Percentiles rank a stretch among this genome's conserved stretches.
Evolutionary conservation across 2,113 vertebrate genomes (phyloP).

Genomic region (Chamaetylas fuelleborni): DNA sequence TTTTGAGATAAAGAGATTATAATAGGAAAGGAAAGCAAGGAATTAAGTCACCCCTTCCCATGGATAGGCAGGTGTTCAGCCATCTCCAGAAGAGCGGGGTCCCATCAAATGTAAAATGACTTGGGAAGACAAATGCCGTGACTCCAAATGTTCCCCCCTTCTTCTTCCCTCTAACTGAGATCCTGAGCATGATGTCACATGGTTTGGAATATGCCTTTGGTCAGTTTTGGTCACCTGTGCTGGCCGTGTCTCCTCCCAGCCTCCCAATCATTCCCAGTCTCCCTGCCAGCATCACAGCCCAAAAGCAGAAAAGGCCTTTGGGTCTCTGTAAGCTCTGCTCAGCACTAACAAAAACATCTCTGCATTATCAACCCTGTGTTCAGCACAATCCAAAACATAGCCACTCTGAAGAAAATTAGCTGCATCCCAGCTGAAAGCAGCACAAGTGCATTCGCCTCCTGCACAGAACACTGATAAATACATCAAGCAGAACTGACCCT

Average conservation of each 20-base stretch:
- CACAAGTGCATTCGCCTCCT: background rate
- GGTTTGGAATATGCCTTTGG: background rate
- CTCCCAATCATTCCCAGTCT: background rate
- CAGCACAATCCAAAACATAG: background rate
- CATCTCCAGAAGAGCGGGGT: background rate
- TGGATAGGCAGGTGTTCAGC: background rate
- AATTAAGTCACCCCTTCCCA: background rate
- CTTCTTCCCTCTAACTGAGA: background rate
- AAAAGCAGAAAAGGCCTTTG: background rate
- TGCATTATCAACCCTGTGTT: background rate
- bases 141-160: too few relatives aligned
- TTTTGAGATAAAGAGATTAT: background rate
- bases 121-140: background rate
- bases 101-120: background rate
- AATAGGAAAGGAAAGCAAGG: background rate
- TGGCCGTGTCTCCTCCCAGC: background rate
- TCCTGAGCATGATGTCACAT: background rate
- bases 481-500: background rate
- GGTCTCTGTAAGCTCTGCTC: background rate
- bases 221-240: background rate
- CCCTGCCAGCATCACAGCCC: fast-evolving
- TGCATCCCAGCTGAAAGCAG: background rate
- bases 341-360: background rate
- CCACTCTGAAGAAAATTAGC: background rate
- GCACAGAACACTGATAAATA: background rate